Percentiles rank a stretch among this genome's conserved stretches.
phyloP scores from a whole-genome alignment of 2,113 vertebrate species.

The Morone chrysops region DNA sequence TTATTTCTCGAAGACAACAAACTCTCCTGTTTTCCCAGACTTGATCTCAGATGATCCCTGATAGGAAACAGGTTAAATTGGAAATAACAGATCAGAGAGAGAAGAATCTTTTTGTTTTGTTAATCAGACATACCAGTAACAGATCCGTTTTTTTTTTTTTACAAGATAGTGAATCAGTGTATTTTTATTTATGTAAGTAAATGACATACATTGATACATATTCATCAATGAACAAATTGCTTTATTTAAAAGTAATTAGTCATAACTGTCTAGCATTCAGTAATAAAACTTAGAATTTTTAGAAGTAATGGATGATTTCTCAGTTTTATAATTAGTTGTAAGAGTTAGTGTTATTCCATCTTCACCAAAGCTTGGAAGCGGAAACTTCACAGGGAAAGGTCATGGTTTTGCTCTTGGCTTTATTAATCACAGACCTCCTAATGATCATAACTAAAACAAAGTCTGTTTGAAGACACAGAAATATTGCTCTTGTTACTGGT shows the following conservation, averaged over 20 bases:
- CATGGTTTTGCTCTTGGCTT: background rate
- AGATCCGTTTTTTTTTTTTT: background rate
- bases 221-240: background rate
- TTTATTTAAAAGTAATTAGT: background rate
- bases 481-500: background rate
- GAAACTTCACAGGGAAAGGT: conserved; percentile 22
- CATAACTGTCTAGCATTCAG: background rate
- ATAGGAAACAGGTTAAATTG: background rate
- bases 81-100: background rate
- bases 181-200: background rate
- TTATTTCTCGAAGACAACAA: background rate
- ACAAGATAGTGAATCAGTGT: background rate
- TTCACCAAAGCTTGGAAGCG: conserved; percentile 7
- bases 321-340: conserved; percentile 11
- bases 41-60: background rate
- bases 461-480: conserved; percentile 14
- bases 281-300: background rate
- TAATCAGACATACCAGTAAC: background rate
- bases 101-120: background rate
- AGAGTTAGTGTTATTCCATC: background rate
- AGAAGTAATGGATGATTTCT: background rate
- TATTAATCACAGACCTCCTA: conserved; percentile 21
- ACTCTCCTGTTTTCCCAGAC: background rate
- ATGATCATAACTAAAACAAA: conserved; percentile 26
- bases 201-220: background rate